Evolutionary conservation across 2,888 invertebrate genomes (phyloP), one percentile per base, ranked within the genome.

Genomic region (Prostheceraeus crozeri): DNA sequence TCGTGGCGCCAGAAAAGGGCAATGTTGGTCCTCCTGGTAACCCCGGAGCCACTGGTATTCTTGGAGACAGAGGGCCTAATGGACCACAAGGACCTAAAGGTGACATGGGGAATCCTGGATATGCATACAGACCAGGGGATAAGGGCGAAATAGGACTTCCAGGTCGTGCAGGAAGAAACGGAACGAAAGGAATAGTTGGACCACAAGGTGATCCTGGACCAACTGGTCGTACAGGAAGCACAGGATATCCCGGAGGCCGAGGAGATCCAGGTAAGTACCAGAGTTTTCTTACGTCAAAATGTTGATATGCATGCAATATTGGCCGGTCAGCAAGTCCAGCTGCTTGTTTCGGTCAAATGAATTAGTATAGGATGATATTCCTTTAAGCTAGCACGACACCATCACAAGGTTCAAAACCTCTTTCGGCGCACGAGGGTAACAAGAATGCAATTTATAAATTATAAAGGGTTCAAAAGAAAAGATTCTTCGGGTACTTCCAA

Each of bases 81-180:
- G 48, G 48, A 8, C 48, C 3, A 3, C 19, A 3, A 3, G 48
- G 48, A 3, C 25, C 19, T 8, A 46, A 46, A 16, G 48, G 48
- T n/a, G 48, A 46, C 25, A 46, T 25, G n/a, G 48, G 48, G 28
- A 28, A 46, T 3, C 23, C 48, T 3, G 48, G 48, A 46, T 21
- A 3, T 25, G 6, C 11, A 30, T 28, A 31, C 4, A 31, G 19
- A 3, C 10, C 11, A 45, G 53, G 53, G 3, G 53, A 30, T 19
- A 53, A 28, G 19, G 53, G 53, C 3, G 53, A 53, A 30, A 19
- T 30, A 19, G 53, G 53, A 3, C n/a, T 46, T n/a, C 48, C 48
- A n/a, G 48, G 48, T 8, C 14, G n/a, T 21, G 11, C 4, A 3
- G 48, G 48, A n/a, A 16, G 19, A 46, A 46, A 46, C 23, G 48